Base-by-base conservation (phyloP, 2,113 vertebrate genomes). In the Colius striatus region DNA sequence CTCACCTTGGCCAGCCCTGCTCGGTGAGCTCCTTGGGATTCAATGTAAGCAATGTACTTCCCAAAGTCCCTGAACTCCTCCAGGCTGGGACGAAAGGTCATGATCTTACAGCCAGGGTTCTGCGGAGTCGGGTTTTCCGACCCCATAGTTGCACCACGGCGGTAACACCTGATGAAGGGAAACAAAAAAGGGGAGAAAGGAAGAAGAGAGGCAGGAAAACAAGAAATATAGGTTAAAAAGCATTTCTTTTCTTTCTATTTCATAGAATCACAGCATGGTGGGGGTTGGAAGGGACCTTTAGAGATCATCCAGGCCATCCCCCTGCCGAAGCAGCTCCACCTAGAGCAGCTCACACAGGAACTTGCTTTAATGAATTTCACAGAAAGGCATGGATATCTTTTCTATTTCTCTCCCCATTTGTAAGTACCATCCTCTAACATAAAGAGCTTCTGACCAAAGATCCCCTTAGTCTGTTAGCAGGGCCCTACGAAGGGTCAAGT, bases 51-150 rank as follows among this genome's bases (percentile, higher is more conserved):
- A 9, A 99, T 95, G 22, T 99, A 99, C 68, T 98, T 98, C 14
- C 98, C 98, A 26, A 99, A 99, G 92, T 99, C 98, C 41, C 98
- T 98, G 72, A 99, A 99, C 74, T 99, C 99, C 58, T 99, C 99
- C 85, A 99, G 97, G 18, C 99, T 99, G 32, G 99, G 99, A 17
- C 98, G 97, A 70, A 99, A 99, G 5, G 99, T 99, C 99, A 99
- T 99, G 96, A 99, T 99, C 96, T 99, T 99, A 81, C 98, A 99
- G 95, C 98, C 97, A 3, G 99, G 98, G 96, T 99, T 99, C 97
- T 97, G 98, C 7, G 96, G 97, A 13, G 97, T 96, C 0, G 97
- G 97, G 65, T 90, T 96, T 90, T 98, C 98, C 22, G 98, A 98
- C 95, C 97, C 98, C 98, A 98, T 98, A 61, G 65, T 70, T 91